These are phyloP conservation scores for Andrena flavipes DNA, from an alignment of 2,888 invertebrate species.

Conservation along the genomic window DNA sequence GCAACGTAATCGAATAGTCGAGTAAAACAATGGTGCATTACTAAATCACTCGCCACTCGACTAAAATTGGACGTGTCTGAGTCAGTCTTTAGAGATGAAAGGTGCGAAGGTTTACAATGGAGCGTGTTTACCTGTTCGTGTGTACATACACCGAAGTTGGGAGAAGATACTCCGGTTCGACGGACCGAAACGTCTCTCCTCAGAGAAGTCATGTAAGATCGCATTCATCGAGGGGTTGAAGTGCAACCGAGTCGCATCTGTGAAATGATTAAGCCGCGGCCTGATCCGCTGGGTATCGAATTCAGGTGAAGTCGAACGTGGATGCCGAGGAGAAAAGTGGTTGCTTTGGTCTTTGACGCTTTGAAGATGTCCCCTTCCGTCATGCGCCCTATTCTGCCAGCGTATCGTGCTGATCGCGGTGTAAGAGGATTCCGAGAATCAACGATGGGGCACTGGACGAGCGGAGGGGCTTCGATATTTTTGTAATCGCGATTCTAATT, in stretches of 20 bases:
- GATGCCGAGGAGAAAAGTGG: conserved; percentile 3
- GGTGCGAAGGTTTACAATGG: no score
- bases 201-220: not conserved
- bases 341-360: conserved; percentile 15
- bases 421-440: conserved; percentile 16
- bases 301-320: not conserved
- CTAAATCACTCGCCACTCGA: no score
- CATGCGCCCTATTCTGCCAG: not conserved
- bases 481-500: not conserved
- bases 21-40: no score
- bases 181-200: not conserved
- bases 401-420: not conserved
- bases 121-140: not conserved
- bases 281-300: conserved; percentile 6
- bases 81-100: no score
- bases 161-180: not conserved
- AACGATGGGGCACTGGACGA: not conserved
- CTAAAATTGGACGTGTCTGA: no score
- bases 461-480: not conserved
- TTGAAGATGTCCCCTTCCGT: not conserved
- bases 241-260: not conserved
- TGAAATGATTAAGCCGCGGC: not conserved
- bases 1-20: no score
- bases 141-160: not conserved
- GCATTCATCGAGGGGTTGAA: not conserved